Conservation (phyloP, 2,113 vertebrate genomes). For the Colaptes auratus region DNA sequence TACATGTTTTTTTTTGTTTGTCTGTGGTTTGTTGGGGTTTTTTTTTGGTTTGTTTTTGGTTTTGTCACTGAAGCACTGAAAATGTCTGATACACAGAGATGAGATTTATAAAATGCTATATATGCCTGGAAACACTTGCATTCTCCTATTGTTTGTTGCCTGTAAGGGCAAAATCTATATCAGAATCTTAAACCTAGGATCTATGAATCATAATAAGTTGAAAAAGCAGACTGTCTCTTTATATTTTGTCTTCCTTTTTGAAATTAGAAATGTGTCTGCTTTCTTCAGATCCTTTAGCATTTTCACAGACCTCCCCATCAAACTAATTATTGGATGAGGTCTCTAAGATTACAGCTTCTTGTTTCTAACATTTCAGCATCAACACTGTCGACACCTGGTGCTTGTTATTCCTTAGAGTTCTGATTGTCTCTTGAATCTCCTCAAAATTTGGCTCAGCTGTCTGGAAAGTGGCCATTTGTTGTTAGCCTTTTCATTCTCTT, state of each 20-base stretch:
- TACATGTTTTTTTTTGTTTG: background rate
- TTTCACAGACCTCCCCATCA: background rate
- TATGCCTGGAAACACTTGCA: constrained; percentile 3
- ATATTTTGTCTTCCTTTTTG: background rate
- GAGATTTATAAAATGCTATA: constrained; percentile 3
- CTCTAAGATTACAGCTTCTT: background rate
- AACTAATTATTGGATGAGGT: background rate
- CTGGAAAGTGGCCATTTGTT: constrained; percentile 39
- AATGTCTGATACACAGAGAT: background rate
- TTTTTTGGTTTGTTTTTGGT: no score
- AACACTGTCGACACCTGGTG: constrained; percentile 14
- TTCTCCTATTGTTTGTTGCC: constrained; percentile 8
- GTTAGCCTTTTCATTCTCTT: constrained; percentile 28
- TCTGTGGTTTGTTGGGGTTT: no score
- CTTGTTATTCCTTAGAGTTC: constrained; percentile 34
- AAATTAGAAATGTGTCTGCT: background rate
- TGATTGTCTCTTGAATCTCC: constrained; percentile 45
- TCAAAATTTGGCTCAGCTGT: constrained; percentile 31
- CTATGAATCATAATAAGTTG: background rate
- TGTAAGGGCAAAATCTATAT: constrained; percentile 12
- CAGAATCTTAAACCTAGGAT: background rate
- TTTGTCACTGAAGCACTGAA: constrained; percentile 41
- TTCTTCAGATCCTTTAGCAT: background rate
- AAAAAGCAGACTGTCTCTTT: constrained; percentile 23
- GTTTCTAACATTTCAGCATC: background rate